A percentile compares a stretch with the other conserved stretches of the same genome.
These are phyloP conservation scores for Hyppa rectilinea DNA, from an alignment of 2,888 invertebrate species.

Conservation along the genomic window DNA sequence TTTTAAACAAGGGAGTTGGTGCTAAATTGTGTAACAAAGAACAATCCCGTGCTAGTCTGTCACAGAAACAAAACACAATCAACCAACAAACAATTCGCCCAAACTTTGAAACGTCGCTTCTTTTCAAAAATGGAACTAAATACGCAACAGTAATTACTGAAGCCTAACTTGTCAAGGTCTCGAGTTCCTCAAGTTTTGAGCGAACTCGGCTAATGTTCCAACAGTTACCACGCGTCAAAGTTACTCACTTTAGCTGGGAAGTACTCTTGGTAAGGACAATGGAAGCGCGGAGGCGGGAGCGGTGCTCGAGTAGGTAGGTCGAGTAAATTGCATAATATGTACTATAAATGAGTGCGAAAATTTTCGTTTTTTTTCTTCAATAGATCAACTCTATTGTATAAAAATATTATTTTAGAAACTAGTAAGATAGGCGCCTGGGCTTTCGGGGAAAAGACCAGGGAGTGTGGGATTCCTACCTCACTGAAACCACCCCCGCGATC, in stretches of 20 bases:
- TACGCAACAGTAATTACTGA: constrained; percentile 60
- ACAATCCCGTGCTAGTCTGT: neutral
- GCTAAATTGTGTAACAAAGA: neutral
- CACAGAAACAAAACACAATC: constrained; percentile 21
- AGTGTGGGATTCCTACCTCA: no score
- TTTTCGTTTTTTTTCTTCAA: neutral
- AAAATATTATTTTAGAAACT: neutral
- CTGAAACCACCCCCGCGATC: no score
- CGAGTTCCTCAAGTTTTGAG: constrained; percentile 62
- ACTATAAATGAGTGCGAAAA: no score
- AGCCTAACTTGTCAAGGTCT: constrained; percentile 63
- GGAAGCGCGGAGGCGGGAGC: constrained; percentile 18
- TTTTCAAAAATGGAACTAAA: constrained; percentile 54
- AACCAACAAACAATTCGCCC: neutral
- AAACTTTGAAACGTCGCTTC: constrained; percentile 8
- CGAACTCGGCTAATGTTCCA: constrained; percentile 66
- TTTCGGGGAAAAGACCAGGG: no score
- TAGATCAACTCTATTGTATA: neutral
- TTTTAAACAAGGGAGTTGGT: neutral
- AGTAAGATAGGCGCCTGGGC: no score
- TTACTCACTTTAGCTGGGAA: constrained; percentile 57
- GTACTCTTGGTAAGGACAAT: constrained; percentile 26
- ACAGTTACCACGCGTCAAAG: constrained; percentile 71
- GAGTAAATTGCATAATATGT: neutral
- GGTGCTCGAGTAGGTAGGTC: neutral